phyloP scores from a whole-genome alignment of 2,113 vertebrate genomes.

The Microtus montanus region DNA sequence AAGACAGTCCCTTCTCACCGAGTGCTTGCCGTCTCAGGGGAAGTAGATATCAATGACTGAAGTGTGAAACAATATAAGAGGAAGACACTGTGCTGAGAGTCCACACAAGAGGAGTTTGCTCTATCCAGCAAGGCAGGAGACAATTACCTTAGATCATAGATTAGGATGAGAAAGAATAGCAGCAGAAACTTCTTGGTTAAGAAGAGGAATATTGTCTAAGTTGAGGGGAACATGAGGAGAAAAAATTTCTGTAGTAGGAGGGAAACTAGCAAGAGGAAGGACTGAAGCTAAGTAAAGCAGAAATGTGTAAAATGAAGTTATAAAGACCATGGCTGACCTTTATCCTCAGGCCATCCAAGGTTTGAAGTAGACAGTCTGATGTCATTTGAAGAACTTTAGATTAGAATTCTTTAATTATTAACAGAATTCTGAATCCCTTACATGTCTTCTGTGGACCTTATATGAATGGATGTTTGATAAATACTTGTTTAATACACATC shows the following conservation, averaged over 20 bases:
- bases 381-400: background rate
- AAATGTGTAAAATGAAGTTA: background rate
- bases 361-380: background rate
- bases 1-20: background rate
- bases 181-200: background rate
- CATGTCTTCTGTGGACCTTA: background rate
- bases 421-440: background rate
- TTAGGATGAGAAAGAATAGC: background rate
- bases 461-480: background rate
- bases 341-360: background rate
- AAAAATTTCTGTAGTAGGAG: background rate
- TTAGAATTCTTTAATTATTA: conserved; percentile 5
- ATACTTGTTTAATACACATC: background rate
- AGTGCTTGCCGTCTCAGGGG: background rate
- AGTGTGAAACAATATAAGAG: background rate
- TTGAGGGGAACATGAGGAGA: background rate
- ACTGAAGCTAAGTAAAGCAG: background rate
- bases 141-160: background rate
- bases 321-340: no score
- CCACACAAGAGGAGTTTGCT: background rate
- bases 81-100: background rate
- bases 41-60: background rate
- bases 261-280: background rate
- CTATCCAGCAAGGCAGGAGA: background rate
- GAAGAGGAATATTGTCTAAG: background rate